Conservation (phyloP, 2,888 invertebrate genomes). For the Metellina segmentata region DNA sequence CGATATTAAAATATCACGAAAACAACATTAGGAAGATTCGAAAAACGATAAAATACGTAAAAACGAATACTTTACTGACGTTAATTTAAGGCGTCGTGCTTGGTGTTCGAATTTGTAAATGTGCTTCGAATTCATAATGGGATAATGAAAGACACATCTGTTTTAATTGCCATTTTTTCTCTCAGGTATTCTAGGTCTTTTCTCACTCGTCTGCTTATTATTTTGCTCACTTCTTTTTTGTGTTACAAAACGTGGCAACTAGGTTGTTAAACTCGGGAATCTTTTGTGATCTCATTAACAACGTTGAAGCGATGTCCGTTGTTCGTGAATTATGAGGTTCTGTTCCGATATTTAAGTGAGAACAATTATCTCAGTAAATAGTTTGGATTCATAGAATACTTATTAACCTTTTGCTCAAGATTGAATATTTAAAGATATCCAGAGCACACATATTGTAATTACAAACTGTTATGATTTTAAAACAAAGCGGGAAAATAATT, state of each 20-base stretch:
- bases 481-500: too few species aligned
- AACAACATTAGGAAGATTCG: conserved; percentile 21
- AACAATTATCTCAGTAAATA: background rate
- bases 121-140: conserved; percentile 27
- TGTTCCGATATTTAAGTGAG: background rate
- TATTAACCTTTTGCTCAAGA: background rate
- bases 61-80: background rate
- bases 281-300: background rate
- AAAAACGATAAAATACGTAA: background rate
- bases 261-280: conserved; percentile 12
- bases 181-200: background rate
- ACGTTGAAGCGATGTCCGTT: background rate
- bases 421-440: background rate
- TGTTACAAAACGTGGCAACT: background rate
- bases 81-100: conserved; percentile 22
- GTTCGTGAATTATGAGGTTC: conserved; percentile 3
- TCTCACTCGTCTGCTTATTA: conserved; percentile 3
- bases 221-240: background rate
- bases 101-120: background rate
- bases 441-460: background rate
- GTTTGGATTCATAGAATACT: background rate
- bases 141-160: conserved; percentile 19
- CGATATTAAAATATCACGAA: conserved; percentile 22
- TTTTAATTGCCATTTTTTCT: conserved; percentile 12
- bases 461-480: background rate